These are phyloP conservation scores for Ephialtes manifestator DNA, from an alignment of 2,888 invertebrate genomes.

Conservation along the genomic window DNA sequence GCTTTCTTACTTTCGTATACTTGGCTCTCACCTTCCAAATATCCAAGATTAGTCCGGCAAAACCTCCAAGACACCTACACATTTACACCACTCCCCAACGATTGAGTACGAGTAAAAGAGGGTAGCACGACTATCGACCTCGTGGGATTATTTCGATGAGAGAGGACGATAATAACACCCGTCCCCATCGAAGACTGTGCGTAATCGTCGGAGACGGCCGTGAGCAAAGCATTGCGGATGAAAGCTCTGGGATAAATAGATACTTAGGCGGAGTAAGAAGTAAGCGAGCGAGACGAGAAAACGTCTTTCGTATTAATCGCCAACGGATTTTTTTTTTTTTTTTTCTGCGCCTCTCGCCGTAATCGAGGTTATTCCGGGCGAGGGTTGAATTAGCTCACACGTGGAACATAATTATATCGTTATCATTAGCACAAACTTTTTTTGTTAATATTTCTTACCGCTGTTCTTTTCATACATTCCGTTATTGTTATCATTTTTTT, in stretches of 20 bases:
- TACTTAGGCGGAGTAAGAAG: slow-evolving; percentile 40
- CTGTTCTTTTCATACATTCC: too few species aligned
- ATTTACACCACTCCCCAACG: slow-evolving; percentile 2
- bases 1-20: slow-evolving; percentile 6
- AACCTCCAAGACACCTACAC: slow-evolving; percentile 12
- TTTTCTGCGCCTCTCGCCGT: neutral
- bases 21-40: slow-evolving; percentile 26
- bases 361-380: neutral
- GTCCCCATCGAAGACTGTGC: slow-evolving; percentile 17
- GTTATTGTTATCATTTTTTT: too few species aligned
- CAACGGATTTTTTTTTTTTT: slow-evolving; percentile 12
- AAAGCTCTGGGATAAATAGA: slow-evolving; percentile 55
- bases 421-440: too few species aligned
- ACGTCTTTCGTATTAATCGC: slow-evolving; percentile 41
- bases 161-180: slow-evolving; percentile 42
- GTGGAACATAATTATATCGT: neutral
- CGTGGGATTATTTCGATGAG: slow-evolving; percentile 52
- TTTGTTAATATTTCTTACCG: too few species aligned
- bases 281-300: slow-evolving; percentile 45
- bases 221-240: slow-evolving; percentile 12
- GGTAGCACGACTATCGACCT: slow-evolving; percentile 45
- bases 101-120: slow-evolving; percentile 34
- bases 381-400: neutral
- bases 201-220: slow-evolving; percentile 53
- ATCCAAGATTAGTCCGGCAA: slow-evolving; percentile 1